Base-by-base conservation (phyloP, 2,888 invertebrate species). In the Diachrysia chrysitis region DNA sequence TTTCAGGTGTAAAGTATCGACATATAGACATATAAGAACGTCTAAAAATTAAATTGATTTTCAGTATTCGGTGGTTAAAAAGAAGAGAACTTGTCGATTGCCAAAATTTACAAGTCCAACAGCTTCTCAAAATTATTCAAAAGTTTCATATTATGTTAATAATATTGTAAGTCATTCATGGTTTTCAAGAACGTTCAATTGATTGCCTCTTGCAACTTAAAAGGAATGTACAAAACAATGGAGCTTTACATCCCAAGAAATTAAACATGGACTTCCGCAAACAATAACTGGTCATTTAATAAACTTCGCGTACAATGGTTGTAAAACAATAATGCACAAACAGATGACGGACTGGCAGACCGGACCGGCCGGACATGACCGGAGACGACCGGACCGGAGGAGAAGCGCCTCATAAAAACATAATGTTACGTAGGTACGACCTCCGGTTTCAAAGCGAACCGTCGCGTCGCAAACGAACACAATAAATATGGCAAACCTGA, bases 251-350 rank as follows among this genome's bases (percentile, higher is more conserved):
- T 63, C 63, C 57, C 54, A 16, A 7, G 46, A 19, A 58, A 73
- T 61, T 62, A 63, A 63, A 37, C 55, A 56, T 54, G 37, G 54
- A 77, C 37, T 67, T 83, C 72, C 76, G 64, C 79, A 78, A 78
- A 69, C 71, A 65, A 74, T 71, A 64, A 78, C 69, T 66, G 64
- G 63, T 55, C 63, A 59, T 64, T 57, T 58, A 78, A 64, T 73
- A 42, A 51, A 58, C 19, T 16, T 42, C 37, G 58, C 37, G 53
- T 54, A 74, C 74, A 69, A 73, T 59, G 56, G 64, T 48, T 54
- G 56, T 62, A 25, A 57, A 59, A 75, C 78, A 78, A 78, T 73
- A 74, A 64, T 23, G 46, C 14, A n/a, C 37, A 63, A 57, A 78
- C 74, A 68, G 61, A 63, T 62, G 78, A 64, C 73, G 63, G 48